phyloP scores from a whole-genome alignment of 2,797 vertebrate genomes.

The Silurus aristotelis region DNA sequence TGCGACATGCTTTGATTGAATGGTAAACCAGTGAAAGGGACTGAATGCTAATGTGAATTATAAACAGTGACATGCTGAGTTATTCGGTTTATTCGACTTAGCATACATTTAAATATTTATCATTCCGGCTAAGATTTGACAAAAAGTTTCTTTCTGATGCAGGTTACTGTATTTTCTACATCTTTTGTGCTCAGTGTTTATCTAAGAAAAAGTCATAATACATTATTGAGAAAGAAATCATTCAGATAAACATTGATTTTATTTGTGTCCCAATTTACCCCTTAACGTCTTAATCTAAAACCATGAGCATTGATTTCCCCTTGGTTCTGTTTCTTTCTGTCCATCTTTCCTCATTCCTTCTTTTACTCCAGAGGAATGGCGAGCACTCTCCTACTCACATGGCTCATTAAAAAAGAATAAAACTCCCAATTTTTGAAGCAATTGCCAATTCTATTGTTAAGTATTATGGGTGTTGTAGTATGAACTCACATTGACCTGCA shows the following conservation, averaged over 20 bases:
- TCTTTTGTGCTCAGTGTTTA: neutral
- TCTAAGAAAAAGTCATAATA: neutral
- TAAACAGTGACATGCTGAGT: neutral
- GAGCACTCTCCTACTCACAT: too few relatives aligned
- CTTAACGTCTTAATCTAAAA: neutral
- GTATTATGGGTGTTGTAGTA: too few relatives aligned
- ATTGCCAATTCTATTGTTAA: neutral
- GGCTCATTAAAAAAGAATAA: neutral
- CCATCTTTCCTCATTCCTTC: neutral
- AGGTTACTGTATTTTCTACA: too few relatives aligned
- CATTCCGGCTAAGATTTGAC: neutral
- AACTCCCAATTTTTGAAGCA: neutral
- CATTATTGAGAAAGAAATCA: neutral
- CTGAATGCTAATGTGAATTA: neutral
- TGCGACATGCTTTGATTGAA: conserved; percentile 9
- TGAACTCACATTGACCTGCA: neutral
- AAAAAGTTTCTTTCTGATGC: neutral
- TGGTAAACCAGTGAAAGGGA: neutral
- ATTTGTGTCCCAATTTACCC: neutral
- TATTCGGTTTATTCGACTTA: neutral
- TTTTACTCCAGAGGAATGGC: neutral
- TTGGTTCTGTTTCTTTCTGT: neutral
- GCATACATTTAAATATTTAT: neutral
- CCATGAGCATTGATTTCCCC: neutral
- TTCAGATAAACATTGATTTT: conserved; percentile 1